Base-by-base conservation (phyloP, 2,797 vertebrate species). In the Platalea minor region DNA sequence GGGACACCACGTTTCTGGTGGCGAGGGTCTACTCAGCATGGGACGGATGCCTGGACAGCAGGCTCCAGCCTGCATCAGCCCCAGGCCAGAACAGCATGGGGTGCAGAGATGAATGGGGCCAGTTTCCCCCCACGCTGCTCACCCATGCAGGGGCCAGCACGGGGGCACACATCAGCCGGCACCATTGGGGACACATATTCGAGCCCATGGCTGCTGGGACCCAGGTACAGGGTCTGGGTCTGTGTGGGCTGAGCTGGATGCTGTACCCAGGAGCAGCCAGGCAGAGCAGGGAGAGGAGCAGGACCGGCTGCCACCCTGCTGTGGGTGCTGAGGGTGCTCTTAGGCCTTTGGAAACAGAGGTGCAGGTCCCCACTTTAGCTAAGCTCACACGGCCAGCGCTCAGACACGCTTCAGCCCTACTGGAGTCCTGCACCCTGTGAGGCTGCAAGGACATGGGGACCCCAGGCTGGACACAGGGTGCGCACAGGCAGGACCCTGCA, bases 71-170 rank as follows among this genome's bases (percentile, higher is more conserved):
- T 69, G 14, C 63, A 68, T 56, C 64, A 80, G 25, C n/a, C 61
- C 45, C 4, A 3, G 25, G 9, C 14, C 54, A 61, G 29, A 77
- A 43, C 70, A 79, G 37, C 20, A 50, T 0, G 0, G 48, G 21
- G 13, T 43, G 37, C 75, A 85, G 41, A 65, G 37, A 25, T 4
- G 5, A 2, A 0, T 1, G 2, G 2, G 29, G 24, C 21, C 16
- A 9, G 21, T 51, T 78, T 17, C 4, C 23, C 26, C 5, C 15
- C 26, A n/a, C 0, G 0, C 39, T 75, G 39, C 29, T 85, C 29
- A 19, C 26, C 48, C 53, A 20, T 20, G 16, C 64, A 74, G 31
- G 45, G 17, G 5, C 20, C 45, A 75, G 57, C 12, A 37, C 4
- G 4, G 25, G 7, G 25, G 6, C 15, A 51, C 35, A 43, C 35